Percentiles rank a stretch among this genome's conserved stretches.
Evolutionary conservation across 2,113 vertebrate species (phyloP).

Genomic region (Poeciliopsis turrubarensis): DNA sequence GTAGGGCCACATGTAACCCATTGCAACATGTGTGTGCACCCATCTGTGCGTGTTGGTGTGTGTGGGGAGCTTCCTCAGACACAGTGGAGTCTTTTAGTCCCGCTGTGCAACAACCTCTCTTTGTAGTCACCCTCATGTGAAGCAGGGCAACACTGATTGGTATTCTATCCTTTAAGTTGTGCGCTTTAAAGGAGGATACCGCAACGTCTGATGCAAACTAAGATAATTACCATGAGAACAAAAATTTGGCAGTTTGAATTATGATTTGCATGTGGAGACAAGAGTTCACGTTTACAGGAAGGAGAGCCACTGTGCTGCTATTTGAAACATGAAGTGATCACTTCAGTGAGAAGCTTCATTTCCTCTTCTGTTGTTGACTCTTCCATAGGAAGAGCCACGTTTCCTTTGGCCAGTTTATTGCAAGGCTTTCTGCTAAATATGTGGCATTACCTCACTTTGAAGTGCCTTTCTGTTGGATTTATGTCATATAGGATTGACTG

Average conservation of each 20-base stretch:
- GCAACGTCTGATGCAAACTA: conserved; percentile 8
- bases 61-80: conserved; percentile 47
- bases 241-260: background rate
- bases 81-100: conserved; percentile 73
- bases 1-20: conserved; percentile 46
- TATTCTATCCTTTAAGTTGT: conserved; percentile 53
- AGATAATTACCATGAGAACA: background rate
- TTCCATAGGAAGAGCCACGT: background rate
- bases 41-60: conserved; percentile 13
- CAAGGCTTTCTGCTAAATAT: background rate
- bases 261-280: background rate
- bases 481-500: background rate
- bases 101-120: conserved; percentile 68
- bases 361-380: conserved; percentile 15
- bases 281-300: background rate
- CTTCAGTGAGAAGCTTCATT: background rate
- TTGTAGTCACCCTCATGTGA: conserved; percentile 61
- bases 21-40: conserved; percentile 40
- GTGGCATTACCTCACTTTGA: background rate
- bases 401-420: background rate
- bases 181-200: conserved; percentile 21
- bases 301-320: background rate
- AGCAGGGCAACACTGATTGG: conserved; percentile 58
- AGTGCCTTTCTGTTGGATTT: background rate
- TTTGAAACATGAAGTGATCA: background rate